Evolutionary conservation across 2,113 vertebrate genomes (phyloP).

Genomic region (Pachycephala philippinensis): DNA sequence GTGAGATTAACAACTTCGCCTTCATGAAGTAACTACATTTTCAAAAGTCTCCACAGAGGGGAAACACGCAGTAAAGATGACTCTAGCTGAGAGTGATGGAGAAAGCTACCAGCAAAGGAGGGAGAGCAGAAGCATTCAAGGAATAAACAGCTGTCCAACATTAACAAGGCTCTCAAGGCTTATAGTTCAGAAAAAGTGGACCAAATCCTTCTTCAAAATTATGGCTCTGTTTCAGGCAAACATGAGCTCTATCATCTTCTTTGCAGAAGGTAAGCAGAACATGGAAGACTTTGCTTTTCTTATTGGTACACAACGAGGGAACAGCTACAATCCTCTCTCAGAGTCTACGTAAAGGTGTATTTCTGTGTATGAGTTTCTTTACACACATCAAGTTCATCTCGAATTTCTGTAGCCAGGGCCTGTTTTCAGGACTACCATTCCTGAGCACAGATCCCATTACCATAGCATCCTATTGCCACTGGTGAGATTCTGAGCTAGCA

Average conservation of each 20-base stretch:
- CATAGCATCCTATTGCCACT: not conserved
- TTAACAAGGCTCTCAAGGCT: not conserved
- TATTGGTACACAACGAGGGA: fast-evolving
- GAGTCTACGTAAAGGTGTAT: not conserved
- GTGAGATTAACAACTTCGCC: not conserved
- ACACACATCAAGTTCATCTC: not conserved
- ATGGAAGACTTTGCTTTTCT: not conserved
- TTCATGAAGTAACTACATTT: not conserved
- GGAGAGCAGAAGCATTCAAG: not conserved
- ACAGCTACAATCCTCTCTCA: not conserved
- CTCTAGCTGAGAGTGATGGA: not conserved
- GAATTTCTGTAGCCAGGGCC: not conserved
- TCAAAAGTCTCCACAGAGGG: not conserved
- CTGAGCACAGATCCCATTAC: not conserved
- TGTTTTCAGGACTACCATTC: not conserved
- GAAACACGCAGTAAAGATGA: not conserved
- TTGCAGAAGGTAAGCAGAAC: not conserved
- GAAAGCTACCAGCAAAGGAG: not conserved
- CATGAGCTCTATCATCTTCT: not conserved
- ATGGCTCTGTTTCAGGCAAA: not conserved
- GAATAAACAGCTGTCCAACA: not conserved
- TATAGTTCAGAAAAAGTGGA: not conserved
- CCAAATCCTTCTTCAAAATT: not conserved
- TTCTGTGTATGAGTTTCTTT: not conserved
- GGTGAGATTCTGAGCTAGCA: not conserved